Percentiles rank a stretch among this genome's conserved stretches.
Evolutionary conservation across 1,140 invertebrate genomes (phyloP).

Genomic region (Calosoma granatense): DNA sequence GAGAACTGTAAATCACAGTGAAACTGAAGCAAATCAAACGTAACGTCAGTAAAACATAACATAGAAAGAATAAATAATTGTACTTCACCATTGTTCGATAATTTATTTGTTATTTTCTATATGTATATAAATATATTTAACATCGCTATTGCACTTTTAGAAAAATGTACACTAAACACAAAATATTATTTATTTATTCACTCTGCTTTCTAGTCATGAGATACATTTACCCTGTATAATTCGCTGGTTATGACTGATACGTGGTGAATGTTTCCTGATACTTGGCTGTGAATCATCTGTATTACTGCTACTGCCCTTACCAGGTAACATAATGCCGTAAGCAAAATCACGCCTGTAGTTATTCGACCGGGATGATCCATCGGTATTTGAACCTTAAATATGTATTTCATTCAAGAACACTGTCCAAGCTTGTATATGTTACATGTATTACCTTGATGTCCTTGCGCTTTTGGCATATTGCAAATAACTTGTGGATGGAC

Average conservation of each 20-base stretch:
- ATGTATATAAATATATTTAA: no score
- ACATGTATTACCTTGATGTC: conserved; percentile 11
- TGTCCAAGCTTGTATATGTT: neutral
- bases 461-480: conserved; percentile 31
- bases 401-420: neutral
- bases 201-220: neutral
- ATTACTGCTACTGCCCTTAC: conserved; percentile 19
- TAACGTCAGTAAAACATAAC: no score
- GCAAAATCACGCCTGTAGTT: conserved; percentile 31
- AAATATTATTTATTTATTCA: no score
- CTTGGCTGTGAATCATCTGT: conserved; percentile 24
- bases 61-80: no score
- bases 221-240: neutral
- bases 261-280: conserved; percentile 18
- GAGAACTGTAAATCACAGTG: no score
- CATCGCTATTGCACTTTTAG: neutral
- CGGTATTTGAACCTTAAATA: conserved; percentile 5
- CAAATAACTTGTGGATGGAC: conserved; percentile 30
- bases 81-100: no score
- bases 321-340: conserved; percentile 18
- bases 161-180: neutral
- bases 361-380: conserved; percentile 15
- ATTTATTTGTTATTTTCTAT: no score
- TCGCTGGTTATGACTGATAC: neutral
- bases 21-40: no score